phyloP scores from a whole-genome alignment of 2,113 vertebrate genomes.

The Bettongia penicillata region DNA sequence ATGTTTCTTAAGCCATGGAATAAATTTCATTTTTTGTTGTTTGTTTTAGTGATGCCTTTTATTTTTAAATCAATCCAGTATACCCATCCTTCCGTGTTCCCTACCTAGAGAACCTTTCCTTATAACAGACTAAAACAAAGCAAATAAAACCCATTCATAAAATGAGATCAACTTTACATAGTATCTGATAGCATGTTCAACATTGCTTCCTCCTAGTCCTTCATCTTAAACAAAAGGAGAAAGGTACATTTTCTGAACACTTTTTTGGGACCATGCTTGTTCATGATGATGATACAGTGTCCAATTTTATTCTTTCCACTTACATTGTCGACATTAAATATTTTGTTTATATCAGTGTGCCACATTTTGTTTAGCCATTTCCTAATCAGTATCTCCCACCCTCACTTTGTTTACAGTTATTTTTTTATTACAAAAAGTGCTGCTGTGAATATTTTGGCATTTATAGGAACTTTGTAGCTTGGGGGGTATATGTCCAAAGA shows the following conservation, averaged over 20 bases:
- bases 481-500: background rate
- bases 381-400: background rate
- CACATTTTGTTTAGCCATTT: background rate
- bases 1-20: background rate
- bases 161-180: too few species aligned
- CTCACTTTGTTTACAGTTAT: background rate
- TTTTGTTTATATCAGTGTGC: background rate
- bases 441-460: background rate
- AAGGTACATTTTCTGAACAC: background rate
- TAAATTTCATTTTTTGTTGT: too few species aligned
- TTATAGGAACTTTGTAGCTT: background rate
- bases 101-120: too few species aligned
- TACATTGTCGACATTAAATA: background rate
- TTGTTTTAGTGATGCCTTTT: background rate
- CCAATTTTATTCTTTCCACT: background rate
- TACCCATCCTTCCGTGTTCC: too few species aligned
- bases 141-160: too few species aligned
- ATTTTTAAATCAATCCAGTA: background rate
- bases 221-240: background rate
- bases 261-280: background rate
- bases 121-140: too few species aligned
- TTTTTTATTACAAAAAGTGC: background rate
- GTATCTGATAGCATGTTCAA: background rate
- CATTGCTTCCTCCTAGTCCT: background rate
- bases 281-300: too few species aligned